These are phyloP conservation scores for Antheraea pernyi DNA, from an alignment of 1,140 invertebrate genomes.

Conservation along the genomic window DNA sequence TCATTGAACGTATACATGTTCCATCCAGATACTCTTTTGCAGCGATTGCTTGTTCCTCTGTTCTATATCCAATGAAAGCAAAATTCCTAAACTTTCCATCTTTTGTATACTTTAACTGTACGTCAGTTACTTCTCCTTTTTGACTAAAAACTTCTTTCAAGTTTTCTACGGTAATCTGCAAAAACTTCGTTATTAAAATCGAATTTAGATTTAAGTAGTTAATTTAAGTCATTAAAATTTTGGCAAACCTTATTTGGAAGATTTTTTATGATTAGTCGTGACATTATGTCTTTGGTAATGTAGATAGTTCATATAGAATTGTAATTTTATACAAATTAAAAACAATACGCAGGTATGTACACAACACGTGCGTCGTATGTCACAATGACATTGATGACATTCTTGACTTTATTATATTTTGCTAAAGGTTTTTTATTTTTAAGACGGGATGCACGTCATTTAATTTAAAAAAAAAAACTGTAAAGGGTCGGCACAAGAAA, in stretches of 20 bases:
- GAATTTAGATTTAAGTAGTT: neutral
- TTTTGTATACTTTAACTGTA: slow-evolving; percentile 94
- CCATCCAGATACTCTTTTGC: slow-evolving; percentile 91
- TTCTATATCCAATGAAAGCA: slow-evolving; percentile 94
- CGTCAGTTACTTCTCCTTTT: slow-evolving; percentile 93
- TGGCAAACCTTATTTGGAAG: slow-evolving; percentile 83
- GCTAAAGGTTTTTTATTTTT: too few species aligned
- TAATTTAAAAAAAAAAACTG: too few species aligned
- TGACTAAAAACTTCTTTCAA: slow-evolving; percentile 87
- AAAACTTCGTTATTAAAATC: slow-evolving; percentile 21
- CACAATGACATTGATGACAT: too few species aligned
- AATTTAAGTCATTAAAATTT: slow-evolving; percentile 15
- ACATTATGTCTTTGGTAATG: slow-evolving; percentile 77
- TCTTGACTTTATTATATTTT: too few species aligned
- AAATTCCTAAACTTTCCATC: slow-evolving; percentile 95
- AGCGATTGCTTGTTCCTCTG: slow-evolving; percentile 86
- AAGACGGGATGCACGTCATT: too few species aligned
- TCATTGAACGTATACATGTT: slow-evolving; percentile 89
- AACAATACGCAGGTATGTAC: neutral
- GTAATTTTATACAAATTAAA: neutral
- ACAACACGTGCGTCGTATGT: neutral
- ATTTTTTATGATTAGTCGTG: slow-evolving; percentile 92
- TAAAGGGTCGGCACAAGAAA: too few species aligned
- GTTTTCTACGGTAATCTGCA: slow-evolving; percentile 89
- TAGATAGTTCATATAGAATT: neutral